Conservation (phyloP, 1,140 invertebrate species). For the Acromyrmex echinatior region DNA sequence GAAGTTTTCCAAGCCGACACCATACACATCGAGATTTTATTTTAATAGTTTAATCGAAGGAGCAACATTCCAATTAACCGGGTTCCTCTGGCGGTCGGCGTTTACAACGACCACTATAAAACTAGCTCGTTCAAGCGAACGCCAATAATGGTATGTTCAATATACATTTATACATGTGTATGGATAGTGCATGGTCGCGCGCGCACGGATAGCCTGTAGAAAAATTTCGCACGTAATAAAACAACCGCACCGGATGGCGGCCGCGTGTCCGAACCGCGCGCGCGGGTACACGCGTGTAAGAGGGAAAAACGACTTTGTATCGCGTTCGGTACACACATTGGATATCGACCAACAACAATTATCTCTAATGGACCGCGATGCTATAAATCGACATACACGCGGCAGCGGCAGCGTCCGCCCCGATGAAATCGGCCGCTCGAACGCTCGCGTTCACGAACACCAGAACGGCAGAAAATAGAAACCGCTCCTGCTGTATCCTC, state of each 20-base stretch:
- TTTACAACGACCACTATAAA: conserved; percentile 69
- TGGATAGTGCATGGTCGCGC: neutral
- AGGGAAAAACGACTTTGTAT: conserved; percentile 80
- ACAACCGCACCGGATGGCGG: conserved; percentile 59
- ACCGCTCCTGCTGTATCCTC: conserved; percentile 67
- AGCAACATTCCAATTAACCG: conserved; percentile 82
- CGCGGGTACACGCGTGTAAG: conserved; percentile 22
- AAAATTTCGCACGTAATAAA: conserved; percentile 85
- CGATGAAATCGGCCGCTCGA: conserved; percentile 80
- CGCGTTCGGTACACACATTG: conserved; percentile 64
- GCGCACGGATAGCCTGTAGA: conserved; percentile 57
- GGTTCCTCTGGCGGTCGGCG: conserved; percentile 58
- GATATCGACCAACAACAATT: conserved; percentile 81
- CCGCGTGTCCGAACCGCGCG: conserved; percentile 50
- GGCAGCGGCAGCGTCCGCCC: conserved; percentile 62
- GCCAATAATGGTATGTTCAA: conserved; percentile 4
- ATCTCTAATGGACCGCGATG: conserved; percentile 85
- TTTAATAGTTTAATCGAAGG: conserved; percentile 82
- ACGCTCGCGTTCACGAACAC: conserved; percentile 72
- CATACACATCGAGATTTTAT: conserved; percentile 57
- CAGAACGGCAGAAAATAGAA: conserved; percentile 81
- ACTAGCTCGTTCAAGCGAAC: conserved; percentile 75
- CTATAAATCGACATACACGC: conserved; percentile 84
- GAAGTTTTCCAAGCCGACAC: conserved; percentile 48
- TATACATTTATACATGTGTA: neutral